Conservation (phyloP, 1,140 invertebrate species). For the Tyrophagus putrescentiae region DNA sequence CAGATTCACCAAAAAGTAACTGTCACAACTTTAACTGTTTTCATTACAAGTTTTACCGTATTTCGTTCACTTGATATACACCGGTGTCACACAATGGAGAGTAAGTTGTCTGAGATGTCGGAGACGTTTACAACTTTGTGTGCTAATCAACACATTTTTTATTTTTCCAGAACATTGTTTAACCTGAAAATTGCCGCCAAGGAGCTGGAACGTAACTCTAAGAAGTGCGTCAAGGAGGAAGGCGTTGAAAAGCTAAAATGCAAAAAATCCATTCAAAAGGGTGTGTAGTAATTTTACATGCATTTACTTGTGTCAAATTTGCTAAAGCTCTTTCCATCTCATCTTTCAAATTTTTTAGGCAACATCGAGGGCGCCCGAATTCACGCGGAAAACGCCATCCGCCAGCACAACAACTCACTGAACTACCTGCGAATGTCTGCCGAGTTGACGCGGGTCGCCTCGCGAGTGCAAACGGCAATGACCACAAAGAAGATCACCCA, state of each 20-base stretch:
- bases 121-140: no score
- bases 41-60: background rate
- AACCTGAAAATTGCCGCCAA: conserved; percentile 98
- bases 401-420: conserved; percentile 91
- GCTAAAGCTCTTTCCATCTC: background rate
- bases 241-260: conserved; percentile 86
- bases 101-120: no score
- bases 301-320: no score
- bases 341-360: conserved; percentile 19
- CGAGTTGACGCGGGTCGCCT: conserved; percentile 89
- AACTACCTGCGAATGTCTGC: conserved; percentile 97
- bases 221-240: conserved; percentile 95
- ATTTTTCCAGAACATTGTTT: conserved; percentile 56
- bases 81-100: no score
- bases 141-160: no score
- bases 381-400: conserved; percentile 97
- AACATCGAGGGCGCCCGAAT: conserved; percentile 95
- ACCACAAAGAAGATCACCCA: conserved; percentile 68
- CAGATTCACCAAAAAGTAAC: no score
- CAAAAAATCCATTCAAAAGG: conserved; percentile 90
- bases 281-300: conserved; percentile 6
- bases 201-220: conserved; percentile 86
- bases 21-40: background rate
- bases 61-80: no score
- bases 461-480: conserved; percentile 85